Evolutionary conservation across 2,888 invertebrate genomes (phyloP), one percentile per base, ranked within the genome.

Genomic region (Scaptomyza caliginosa): DNA sequence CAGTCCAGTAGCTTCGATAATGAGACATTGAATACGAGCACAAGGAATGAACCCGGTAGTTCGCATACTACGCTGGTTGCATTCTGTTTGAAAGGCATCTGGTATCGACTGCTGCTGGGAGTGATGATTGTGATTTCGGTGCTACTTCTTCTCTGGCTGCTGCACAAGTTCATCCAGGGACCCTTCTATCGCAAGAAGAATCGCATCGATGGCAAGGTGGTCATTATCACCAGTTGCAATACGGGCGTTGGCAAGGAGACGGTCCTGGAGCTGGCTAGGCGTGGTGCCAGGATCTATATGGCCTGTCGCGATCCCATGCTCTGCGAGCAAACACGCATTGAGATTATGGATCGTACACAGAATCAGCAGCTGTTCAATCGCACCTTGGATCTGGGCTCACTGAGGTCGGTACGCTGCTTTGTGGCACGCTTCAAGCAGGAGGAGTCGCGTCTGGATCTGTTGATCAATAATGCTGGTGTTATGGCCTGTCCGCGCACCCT

Each of bases 241-340:
- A 94, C 94, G 40, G 97, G 97, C 38, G 96, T 97, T 77, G 97
- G 97, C 38, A 94, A 93, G 90, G 95, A 95, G 90, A 94, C 95
- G 0, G 95, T 94, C 0, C 91, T 93, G 90, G 95, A 95, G 84
- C 92, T 97, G 86, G 96, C 96, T 0, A 92, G 92, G 46, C 92
- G 95, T 49, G 94, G 95, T 7, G 96, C 95, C 5, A 95, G 94
- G 92, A 94, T 97, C 74, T 94, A 96, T 86, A 95, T 97, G 96
- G 97, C 96, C 5, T 97, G 97, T 84, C 93, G 96, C 39, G 94
- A 97, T 92, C 93, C 96, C 92, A 90, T 92, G 38, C 93, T 93
- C 86, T 97, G 97, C 91, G 96, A 96, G 93, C 91, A 92, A 10
- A 92, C 93, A 34, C 93, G 96, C 0, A 92, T 94, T 83, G 94